Percentiles rank a stretch among this genome's conserved stretches.
Evolutionary conservation across 92 coral and sea anemone species (phyloP).

Genomic region (Scolanthus callimorphus): DNA sequence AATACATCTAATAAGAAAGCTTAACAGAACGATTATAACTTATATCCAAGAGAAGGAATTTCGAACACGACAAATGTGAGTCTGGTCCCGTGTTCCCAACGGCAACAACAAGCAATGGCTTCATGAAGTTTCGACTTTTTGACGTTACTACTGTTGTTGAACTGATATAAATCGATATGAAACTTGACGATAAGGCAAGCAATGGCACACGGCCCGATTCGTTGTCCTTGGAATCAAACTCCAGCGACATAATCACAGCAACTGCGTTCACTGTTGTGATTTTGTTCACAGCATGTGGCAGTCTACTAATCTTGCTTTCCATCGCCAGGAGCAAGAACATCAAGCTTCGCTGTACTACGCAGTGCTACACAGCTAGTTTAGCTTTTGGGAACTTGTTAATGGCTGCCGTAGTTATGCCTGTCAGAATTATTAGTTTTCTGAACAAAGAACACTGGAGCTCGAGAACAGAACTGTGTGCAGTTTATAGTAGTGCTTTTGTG

Average conservation of each 20-base stretch:
- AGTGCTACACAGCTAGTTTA: conserved; percentile 53
- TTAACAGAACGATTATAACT: too few relatives aligned
- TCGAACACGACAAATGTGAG: too few relatives aligned
- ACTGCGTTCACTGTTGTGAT: conserved; percentile 60
- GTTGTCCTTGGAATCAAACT: conserved; percentile 12
- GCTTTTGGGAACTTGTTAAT: conserved; percentile 64
- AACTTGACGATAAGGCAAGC: too few relatives aligned
- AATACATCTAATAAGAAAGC: too few relatives aligned
- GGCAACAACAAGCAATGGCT: too few relatives aligned
- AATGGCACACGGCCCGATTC: too few relatives aligned
- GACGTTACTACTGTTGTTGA: too few relatives aligned
- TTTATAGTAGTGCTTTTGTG: conserved; percentile 63
- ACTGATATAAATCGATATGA: too few relatives aligned
- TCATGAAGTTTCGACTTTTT: too few relatives aligned
- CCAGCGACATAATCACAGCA: conserved; percentile 50
- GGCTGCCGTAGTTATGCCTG: conserved; percentile 82
- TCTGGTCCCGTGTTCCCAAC: too few relatives aligned
- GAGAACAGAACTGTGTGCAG: conserved; percentile 50
- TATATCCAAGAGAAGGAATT: too few relatives aligned
- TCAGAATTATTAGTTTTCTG: conserved; percentile 68
- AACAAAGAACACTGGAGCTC: conserved; percentile 63
- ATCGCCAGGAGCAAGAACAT: conserved; percentile 44
- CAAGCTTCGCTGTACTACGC: conserved; percentile 50
- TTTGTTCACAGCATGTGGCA: conserved; percentile 65
- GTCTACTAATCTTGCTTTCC: conserved; percentile 47